phyloP scores from a whole-genome alignment of 2,797 vertebrate species.

The Chrysocyon brachyurus region DNA sequence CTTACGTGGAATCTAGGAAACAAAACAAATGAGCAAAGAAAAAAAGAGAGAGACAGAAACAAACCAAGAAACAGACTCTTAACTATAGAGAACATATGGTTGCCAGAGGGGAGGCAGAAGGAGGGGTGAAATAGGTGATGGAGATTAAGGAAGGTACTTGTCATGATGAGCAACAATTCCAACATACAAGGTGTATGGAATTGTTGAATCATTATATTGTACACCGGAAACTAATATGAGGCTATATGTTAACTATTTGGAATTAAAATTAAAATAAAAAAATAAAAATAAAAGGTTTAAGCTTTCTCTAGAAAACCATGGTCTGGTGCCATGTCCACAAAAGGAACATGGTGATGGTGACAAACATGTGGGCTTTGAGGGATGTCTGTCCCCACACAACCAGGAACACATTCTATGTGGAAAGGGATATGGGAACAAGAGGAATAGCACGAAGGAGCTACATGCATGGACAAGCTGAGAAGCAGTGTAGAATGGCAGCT shows the following conservation, averaged over 20 bases:
- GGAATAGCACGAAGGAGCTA: background rate
- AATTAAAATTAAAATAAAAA: background rate
- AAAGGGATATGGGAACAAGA: background rate
- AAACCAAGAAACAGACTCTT: background rate
- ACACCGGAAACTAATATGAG: background rate
- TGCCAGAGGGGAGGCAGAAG: background rate
- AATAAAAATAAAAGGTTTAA: background rate
- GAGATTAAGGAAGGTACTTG: background rate
- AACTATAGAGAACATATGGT: background rate
- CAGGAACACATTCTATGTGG: background rate
- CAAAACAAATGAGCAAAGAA: background rate
- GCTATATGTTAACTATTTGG: background rate
- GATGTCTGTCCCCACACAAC: background rate
- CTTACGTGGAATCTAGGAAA: background rate
- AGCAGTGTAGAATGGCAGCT: rapidly evolving
- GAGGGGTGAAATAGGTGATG: background rate
- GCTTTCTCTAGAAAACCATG: background rate
- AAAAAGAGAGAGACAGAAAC: background rate
- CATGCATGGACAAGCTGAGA: background rate
- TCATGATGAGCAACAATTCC: background rate
- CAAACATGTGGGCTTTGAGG: background rate
- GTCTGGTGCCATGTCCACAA: background rate
- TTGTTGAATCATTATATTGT: background rate
- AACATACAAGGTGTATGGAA: background rate
- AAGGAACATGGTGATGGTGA: background rate